phyloP scores from a whole-genome alignment of 2,888 invertebrate genomes.

The Osmoderma eremita region DNA sequence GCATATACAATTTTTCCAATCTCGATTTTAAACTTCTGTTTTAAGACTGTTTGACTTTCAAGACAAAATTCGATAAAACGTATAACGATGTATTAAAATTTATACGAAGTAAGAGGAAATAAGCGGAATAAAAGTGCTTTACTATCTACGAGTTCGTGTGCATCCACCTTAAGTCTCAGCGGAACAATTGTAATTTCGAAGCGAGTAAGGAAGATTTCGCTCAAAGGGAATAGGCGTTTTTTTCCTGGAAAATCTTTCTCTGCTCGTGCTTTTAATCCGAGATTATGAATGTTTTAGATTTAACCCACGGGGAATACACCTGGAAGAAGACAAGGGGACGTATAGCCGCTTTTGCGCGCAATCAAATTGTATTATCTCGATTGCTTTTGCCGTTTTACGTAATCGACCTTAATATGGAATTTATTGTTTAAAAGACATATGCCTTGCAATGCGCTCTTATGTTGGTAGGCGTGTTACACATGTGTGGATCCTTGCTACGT shows the following conservation, averaged over 20 bases:
- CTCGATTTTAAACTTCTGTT: too few relatives aligned
- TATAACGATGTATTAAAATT: conserved; percentile 14
- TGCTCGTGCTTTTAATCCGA: conserved; percentile 56
- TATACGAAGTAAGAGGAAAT: conserved; percentile 16
- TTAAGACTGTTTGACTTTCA: not conserved
- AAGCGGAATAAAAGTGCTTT: conserved; percentile 1
- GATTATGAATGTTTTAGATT: conserved; percentile 63
- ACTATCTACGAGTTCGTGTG: conserved; percentile 22
- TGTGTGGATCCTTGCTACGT: not conserved
- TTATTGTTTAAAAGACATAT: conserved; percentile 22
- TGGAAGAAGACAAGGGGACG: conserved; percentile 45
- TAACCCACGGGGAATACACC: conserved; percentile 58
- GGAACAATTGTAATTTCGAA: conserved; percentile 62
- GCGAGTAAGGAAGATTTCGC: conserved; percentile 51
- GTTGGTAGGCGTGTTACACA: not conserved
- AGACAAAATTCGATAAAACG: conserved; percentile 1
- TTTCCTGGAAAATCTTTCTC: conserved; percentile 47
- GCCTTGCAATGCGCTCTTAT: too few relatives aligned
- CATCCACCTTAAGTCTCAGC: conserved; percentile 54
- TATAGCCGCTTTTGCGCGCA: conserved; percentile 15
- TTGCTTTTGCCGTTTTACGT: conserved; percentile 28
- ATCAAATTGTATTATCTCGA: conserved; percentile 28
- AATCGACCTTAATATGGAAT: conserved; percentile 31
- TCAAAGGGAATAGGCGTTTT: conserved; percentile 61
- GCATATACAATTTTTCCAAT: too few relatives aligned